Evolutionary conservation across 2,113 vertebrate species (phyloP).

Genomic region (Daboia siamensis): DNA sequence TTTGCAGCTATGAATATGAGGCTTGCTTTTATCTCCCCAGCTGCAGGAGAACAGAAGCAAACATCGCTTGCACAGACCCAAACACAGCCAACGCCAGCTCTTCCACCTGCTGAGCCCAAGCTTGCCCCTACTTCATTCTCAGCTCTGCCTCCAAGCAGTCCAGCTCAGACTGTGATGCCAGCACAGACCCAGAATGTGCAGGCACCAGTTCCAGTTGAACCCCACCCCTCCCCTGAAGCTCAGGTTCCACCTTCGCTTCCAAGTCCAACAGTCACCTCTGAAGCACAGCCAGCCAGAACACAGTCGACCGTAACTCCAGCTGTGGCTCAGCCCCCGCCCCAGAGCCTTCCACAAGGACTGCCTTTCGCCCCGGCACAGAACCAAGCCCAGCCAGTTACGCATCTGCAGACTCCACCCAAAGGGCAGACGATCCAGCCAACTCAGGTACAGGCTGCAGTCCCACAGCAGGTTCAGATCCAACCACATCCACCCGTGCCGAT

Average conservation of each 20-base stretch:
- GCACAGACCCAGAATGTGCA: conserved; percentile 49
- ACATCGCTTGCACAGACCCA: conserved; percentile 50
- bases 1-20: neutral
- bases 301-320: conserved; percentile 60
- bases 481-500: conserved; percentile 73
- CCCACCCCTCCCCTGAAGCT: conserved; percentile 55
- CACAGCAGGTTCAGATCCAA: conserved; percentile 62
- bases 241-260: conserved; percentile 51
- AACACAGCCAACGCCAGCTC: conserved; percentile 37
- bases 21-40: conserved; percentile 51
- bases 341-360: conserved; percentile 71
- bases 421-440: conserved; percentile 69
- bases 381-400: conserved; percentile 57
- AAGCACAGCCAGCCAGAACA: conserved; percentile 57
- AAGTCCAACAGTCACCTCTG: conserved; percentile 43
- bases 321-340: conserved; percentile 65
- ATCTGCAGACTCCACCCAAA: conserved; percentile 68
- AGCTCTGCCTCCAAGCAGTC: conserved; percentile 62
- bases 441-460: conserved; percentile 69
- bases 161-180: conserved; percentile 52
- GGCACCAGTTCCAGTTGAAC: conserved; percentile 63
- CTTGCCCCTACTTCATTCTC: conserved; percentile 61
- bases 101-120: conserved; percentile 51
- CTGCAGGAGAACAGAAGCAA: conserved; percentile 67
- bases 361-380: conserved; percentile 60